Base-by-base conservation (phyloP, 2,888 invertebrate genomes). In the Cosmopolites sordidus region DNA sequence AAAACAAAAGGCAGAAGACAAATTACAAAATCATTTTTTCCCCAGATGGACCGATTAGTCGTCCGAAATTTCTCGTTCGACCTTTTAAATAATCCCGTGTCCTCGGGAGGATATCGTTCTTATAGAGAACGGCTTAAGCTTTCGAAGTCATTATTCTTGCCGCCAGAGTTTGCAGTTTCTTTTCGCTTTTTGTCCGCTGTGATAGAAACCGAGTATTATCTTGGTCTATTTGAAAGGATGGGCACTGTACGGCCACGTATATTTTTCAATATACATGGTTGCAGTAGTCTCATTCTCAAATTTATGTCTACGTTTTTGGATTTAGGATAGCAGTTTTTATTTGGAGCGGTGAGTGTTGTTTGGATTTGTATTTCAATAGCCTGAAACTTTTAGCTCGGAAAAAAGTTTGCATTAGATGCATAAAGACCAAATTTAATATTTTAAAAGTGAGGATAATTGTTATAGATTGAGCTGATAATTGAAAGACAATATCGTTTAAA, bases 71-170 rank as follows among this genome's bases (percentile, higher is more conserved):
- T 33, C 42, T 54, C 50, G 49, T 46, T 22, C 54, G 49, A 54
- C 50, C 51, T 55, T 48, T 55, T 55, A 55, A 46, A 43, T 55
- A 55, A 55, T 55, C 50, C 51, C 38, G 16, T 43, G 47, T 51
- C 47, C 48, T 46, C 33, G 4, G 27, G 44, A 43, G 47, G 48
- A 51, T 47, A 55, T 55, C 55, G 38, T 48, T 38, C 30, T 47
- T 48, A 43, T 43, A 55, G 51, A 51, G 43, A 39, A 51, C 42
- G 55, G 16, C 46, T 54, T 55, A 55, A 47, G 55, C 47, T 48
- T 43, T 22, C 5, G 42, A 40, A 51, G 43, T 42, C 44, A 55
- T 55, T 55, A 50, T 55, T 55, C 55, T 55, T 51, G 16, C 55
- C 18, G 42, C 48, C 18, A 18, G 40, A 30, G 38, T 55, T 49